Evolutionary conservation across 1,140 invertebrate species (phyloP), one percentile per base, ranked within the genome.

Genomic region (Lutraria rhynchaena): DNA sequence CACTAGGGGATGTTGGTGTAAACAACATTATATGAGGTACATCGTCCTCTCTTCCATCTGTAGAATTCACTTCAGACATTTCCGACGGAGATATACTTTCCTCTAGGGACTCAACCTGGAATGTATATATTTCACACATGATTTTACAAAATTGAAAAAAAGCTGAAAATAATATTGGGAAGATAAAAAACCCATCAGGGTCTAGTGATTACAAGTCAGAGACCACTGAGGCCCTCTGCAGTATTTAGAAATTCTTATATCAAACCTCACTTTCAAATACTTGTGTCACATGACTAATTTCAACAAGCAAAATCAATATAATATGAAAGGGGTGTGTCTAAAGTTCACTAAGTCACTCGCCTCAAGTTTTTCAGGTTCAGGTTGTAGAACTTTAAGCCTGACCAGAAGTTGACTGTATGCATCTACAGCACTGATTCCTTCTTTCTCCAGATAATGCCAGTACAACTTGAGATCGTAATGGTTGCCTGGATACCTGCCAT

Each of bases 381-480:
- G 33, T 60, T 60, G 58, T 29, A 87, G 49, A 11, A 87, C 69
- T 2, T 83, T 86, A 1, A 89, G 53, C 19, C 65, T 65, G 13
- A 78, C 73, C 29, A 89, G 82, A n/a, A 89, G 69, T 22, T 86
- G 53, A 49, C 73, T 69, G 76, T 90, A 90, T 33, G 71, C 81
- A 7, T 78, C 53, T 0, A 67, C 84, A 33, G 84, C 70, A 78
- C 67, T 84, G 44, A 74, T 60, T 1, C 89, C 88, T 13, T 73
- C 71, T 22, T 65, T 44, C 37, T 87, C 57, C 44, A 90, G 81
- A n/a, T 86, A 74, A 41, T 80, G 77, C 89, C 89, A 91, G 81
- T 88, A 90, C 17, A 81, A 57, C 5, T 81, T 70, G 22, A 91
- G 83, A 63, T 91, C 89, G 24, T 83, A 84, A 35, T 81, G 57